Conservation (phyloP, 2,797 vertebrate species). For the Myoxocephalus aenaeus region DNA sequence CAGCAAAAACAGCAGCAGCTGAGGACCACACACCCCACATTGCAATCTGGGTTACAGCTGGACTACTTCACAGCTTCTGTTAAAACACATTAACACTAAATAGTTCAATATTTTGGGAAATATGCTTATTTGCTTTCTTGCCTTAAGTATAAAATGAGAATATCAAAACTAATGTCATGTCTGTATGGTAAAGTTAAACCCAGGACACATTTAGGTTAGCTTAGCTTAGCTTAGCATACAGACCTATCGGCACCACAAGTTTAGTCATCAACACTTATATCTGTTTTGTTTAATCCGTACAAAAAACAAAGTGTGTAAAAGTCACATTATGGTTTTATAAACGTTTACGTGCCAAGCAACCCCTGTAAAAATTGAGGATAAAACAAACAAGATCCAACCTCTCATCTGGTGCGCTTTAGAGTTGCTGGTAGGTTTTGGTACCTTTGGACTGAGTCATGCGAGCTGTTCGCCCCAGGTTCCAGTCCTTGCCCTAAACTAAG, state of each 20-base stretch:
- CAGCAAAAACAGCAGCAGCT: too few species aligned
- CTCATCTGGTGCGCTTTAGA: background rate
- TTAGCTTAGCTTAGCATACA: background rate
- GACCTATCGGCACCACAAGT: background rate
- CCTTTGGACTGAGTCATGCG: background rate
- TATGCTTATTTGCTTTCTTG: background rate
- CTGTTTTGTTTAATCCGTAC: background rate
- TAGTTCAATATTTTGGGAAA: background rate
- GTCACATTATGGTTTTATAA: background rate
- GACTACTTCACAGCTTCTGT: background rate
- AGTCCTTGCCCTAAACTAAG: background rate
- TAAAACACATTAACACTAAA: background rate
- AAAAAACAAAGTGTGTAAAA: background rate
- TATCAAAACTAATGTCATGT: background rate
- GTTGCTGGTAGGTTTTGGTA: background rate
- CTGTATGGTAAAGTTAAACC: background rate
- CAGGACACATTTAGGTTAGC: background rate
- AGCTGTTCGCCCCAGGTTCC: background rate
- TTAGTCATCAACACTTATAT: background rate
- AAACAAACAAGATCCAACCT: background rate
- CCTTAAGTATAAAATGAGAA: background rate
- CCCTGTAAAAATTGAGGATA: background rate
- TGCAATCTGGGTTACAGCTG: conserved; percentile 5
- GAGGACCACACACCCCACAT: background rate
- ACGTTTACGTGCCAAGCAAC: background rate